Percentiles rank a stretch among this genome's conserved stretches.
phyloP scores from a whole-genome alignment of 2,888 invertebrate genomes.

The Stomorhina lunata region DNA sequence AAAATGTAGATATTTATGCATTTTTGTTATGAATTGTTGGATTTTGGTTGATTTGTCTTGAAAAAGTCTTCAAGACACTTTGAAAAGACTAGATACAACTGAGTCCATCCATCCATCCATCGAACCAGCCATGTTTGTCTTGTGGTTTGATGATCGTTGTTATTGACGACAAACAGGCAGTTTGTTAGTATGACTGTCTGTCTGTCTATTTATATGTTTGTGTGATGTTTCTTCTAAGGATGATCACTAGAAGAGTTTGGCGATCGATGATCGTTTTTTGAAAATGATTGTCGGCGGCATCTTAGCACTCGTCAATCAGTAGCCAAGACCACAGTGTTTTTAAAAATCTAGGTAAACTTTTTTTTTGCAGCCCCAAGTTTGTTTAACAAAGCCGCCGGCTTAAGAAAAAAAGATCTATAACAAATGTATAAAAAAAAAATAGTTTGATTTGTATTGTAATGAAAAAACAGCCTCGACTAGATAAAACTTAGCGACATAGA shows the following conservation, averaged over 20 bases:
- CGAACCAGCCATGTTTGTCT: conserved; percentile 51
- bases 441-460: conserved; percentile 10
- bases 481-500: conserved; percentile 41
- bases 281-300: conserved; percentile 62
- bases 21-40: conserved; percentile 9
- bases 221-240: conserved; percentile 11
- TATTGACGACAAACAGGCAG: conserved; percentile 27
- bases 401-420: conserved; percentile 39
- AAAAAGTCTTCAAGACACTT: neutral
- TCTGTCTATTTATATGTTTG: too few relatives aligned
- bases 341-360: conserved; percentile 58
- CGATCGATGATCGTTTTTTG: conserved; percentile 55
- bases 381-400: conserved; percentile 52
- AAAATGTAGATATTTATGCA: conserved; percentile 17
- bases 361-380: neutral
- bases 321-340: conserved; percentile 64
- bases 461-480: conserved; percentile 26
- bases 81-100: conserved; percentile 6
- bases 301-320: conserved; percentile 66
- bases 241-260: conserved; percentile 2
- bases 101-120: neutral
- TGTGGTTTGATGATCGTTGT: conserved; percentile 47
- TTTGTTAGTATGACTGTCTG: conserved; percentile 21
- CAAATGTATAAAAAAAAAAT: conserved; percentile 11
- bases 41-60: neutral